phyloP scores from a whole-genome alignment of 2,888 invertebrate genomes.

The Melikaiella ostensackeni region DNA sequence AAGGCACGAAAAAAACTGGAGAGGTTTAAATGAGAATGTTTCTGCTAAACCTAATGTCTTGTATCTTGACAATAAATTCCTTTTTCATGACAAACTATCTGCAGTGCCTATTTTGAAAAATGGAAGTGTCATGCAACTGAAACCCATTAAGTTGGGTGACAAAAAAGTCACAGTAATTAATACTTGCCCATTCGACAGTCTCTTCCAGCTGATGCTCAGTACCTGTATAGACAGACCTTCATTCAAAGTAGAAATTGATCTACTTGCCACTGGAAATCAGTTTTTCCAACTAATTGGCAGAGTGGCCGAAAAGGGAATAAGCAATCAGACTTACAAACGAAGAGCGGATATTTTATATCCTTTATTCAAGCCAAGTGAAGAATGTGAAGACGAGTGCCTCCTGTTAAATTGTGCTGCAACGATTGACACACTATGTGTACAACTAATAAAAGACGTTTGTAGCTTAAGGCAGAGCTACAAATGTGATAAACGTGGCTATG shows the following conservation, averaged over 20 bases:
- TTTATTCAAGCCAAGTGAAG: not conserved
- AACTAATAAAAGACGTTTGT: not conserved
- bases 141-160: not conserved
- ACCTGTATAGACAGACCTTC: not conserved
- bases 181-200: not conserved
- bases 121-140: not conserved
- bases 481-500: not conserved
- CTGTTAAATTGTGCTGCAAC: not conserved
- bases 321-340: not conserved
- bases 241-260: not conserved
- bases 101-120: not conserved
- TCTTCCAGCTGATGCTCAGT: not conserved
- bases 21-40: too few species aligned
- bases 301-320: not conserved
- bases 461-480: not conserved
- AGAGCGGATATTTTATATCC: not conserved
- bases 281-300: not conserved
- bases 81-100: not conserved
- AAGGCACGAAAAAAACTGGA: too few species aligned
- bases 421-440: not conserved
- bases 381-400: not conserved
- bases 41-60: too few species aligned
- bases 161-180: not conserved
- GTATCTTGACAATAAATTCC: too few species aligned
- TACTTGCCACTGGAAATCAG: not conserved